Base-by-base conservation (phyloP, 2,888 invertebrate genomes). In the Leptinotarsa peninsularis region DNA sequence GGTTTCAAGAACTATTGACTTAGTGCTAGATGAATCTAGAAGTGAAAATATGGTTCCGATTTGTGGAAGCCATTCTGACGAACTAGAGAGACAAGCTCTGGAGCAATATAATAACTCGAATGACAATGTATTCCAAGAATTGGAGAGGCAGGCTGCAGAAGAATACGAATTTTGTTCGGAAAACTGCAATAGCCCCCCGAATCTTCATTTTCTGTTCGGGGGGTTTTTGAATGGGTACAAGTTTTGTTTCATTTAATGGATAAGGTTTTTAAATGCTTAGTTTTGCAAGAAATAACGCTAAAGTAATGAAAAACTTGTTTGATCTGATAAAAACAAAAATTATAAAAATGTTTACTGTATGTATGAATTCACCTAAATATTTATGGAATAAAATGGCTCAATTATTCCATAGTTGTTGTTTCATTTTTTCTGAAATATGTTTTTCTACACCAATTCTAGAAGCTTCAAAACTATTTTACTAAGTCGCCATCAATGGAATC, bases 71-170 rank as follows among this genome's bases (percentile, higher is more conserved):
- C 67, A 81, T 58, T 87, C 88, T 0, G 91, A 91, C 74, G 91
- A 91, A 81, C 84, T 92, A 67, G 92, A 92, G 83, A 90, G 90
- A 76, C 90, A 91, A 83, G 92, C 92, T 2, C 82, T 92, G 71
- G 91, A 91, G 82, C 91, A 92, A 83, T 90, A 90, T n/a, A 90
- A 90, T 7, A 82, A 82, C 49, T 87, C 87, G 79, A 91, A 90
- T 83, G 91, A 91, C 80, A 91, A 90, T 13, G 91, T 91, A 80
- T 91, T 91, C 84, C 89, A 90, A 72, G 93, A 93, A 78, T 86
- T 93, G 74, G 93, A 93, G 82, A 90, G 91, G 75, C 91, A 93
- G 82, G 93, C 93, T 0, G 91, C 91, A 69, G 93, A 93, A 82
- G 93, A 93, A 83, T 93, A 93, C 85, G 90, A 84, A 49, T 78